Conservation (phyloP, 2,888 invertebrate species). For the Heteropelma amictum region DNA sequence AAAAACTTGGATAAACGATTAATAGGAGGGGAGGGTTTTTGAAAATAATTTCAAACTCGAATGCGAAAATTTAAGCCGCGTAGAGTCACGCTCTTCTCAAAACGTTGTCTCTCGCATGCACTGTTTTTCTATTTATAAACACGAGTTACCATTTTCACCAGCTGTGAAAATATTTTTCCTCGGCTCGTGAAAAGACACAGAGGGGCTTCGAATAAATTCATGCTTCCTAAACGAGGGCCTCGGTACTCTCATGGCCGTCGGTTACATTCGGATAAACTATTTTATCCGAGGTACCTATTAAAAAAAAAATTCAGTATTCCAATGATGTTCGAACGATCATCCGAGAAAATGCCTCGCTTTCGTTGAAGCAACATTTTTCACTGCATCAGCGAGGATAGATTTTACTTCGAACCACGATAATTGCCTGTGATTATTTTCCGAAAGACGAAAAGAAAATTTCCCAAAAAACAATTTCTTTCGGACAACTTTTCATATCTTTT, state of each 20-base stretch:
- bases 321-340: not conserved
- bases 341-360: not conserved
- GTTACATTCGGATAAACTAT: conserved; percentile 49
- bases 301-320: conserved; percentile 29
- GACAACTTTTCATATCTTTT: too few relatives aligned
- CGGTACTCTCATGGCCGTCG: conserved; percentile 43
- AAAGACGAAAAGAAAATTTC: too few relatives aligned
- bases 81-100: not conserved
- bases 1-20: too few relatives aligned
- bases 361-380: not conserved
- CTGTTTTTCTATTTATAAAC: conserved; percentile 23
- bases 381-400: too few relatives aligned
- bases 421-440: too few relatives aligned
- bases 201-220: not conserved
- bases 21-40: not conserved
- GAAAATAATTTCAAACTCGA: too few relatives aligned
- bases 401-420: too few relatives aligned
- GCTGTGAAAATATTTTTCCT: conserved; percentile 18
- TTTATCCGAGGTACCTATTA: conserved; percentile 43
- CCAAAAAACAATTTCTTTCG: too few relatives aligned
- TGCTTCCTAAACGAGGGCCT: not conserved
- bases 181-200: not conserved
- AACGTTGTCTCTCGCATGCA: not conserved
- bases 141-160: conserved; percentile 2
- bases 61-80: too few relatives aligned